A percentile compares a stretch with the other conserved stretches of the same genome.
Evolutionary conservation across 2,113 vertebrate genomes (phyloP).

Genomic region (Arothron firmamentum): DNA sequence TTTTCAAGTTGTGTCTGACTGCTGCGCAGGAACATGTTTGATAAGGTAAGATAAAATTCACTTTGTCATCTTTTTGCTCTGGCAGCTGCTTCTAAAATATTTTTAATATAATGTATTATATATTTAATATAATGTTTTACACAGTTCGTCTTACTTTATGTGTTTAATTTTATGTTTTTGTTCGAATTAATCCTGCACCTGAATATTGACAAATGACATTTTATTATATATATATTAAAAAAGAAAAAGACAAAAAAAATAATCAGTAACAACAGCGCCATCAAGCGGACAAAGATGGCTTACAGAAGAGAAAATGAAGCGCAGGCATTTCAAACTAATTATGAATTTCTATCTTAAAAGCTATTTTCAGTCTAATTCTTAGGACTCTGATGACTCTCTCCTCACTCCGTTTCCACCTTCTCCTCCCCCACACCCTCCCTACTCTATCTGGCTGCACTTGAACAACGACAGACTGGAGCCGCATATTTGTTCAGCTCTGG

Average conservation of each 20-base stretch:
- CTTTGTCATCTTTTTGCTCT: no score
- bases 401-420: background rate
- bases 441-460: constrained; percentile 42
- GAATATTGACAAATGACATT: background rate
- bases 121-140: no score
- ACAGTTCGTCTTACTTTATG: no score
- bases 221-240: background rate
- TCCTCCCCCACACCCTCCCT: constrained; percentile 5
- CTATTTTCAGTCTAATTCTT: background rate
- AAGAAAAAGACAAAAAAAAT: no score
- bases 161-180: no score
- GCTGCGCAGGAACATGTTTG: no score
- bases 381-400: background rate
- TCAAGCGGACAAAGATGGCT: constrained; percentile 42
- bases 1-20: no score
- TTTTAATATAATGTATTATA: no score
- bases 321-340: background rate
- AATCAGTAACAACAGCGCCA: constrained; percentile 51
- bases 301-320: background rate
- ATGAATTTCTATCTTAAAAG: background rate
- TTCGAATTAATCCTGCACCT: background rate
- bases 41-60: no score
- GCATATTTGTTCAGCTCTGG: constrained; percentile 66
- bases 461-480: constrained; percentile 68
- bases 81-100: no score